These are phyloP conservation scores for Dasypus novemcinctus DNA, from an alignment of 2,113 vertebrate species.

Conservation along the genomic window DNA sequence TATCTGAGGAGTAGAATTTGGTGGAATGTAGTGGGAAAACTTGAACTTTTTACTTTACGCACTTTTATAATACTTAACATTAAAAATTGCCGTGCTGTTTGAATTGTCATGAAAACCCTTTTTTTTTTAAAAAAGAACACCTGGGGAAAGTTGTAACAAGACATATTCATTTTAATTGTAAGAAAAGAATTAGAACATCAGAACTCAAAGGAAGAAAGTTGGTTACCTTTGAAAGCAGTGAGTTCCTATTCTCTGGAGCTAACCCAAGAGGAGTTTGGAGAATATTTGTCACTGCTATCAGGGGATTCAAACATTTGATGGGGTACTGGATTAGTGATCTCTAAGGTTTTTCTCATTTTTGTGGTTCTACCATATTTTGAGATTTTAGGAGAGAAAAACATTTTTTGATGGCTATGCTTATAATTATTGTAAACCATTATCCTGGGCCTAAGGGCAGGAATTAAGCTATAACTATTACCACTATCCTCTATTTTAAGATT, in stretches of 20 bases:
- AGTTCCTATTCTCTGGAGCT: neutral
- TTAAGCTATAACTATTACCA: neutral
- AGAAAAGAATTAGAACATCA: slow-evolving; percentile 17
- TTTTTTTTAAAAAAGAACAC: neutral
- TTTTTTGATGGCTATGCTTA: neutral
- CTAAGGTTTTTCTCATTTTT: neutral
- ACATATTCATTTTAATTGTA: neutral
- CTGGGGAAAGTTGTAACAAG: neutral
- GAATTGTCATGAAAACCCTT: neutral
- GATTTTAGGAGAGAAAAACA: neutral
- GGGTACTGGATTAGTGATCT: neutral
- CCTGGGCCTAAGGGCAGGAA: neutral
- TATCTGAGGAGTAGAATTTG: neutral
- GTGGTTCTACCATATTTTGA: neutral
- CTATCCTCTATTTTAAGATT: neutral
- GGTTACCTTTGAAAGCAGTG: neutral
- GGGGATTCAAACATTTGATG: neutral
- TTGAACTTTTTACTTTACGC: neutral
- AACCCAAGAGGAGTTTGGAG: neutral
- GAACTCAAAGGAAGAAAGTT: neutral
- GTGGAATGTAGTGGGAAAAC: fast-evolving
- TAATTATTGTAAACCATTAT: neutral
- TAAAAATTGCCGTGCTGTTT: neutral
- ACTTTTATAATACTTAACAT: neutral
- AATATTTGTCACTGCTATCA: neutral